Conservation (phyloP, 2,888 invertebrate species). For the Drosophila algonquin region DNA sequence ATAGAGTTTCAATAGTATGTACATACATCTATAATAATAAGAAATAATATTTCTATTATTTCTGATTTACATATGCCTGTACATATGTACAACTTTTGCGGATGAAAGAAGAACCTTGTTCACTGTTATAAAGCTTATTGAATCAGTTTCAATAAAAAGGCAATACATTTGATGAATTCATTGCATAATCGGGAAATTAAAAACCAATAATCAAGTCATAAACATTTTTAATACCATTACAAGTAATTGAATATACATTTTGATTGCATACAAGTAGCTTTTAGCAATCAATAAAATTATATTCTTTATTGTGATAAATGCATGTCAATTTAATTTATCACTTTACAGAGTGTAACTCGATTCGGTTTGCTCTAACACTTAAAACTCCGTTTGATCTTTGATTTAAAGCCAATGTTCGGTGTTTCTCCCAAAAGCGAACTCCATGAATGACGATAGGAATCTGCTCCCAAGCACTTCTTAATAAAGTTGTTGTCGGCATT, state of each 20-base stretch:
- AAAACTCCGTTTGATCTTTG: slow-evolving; percentile 6
- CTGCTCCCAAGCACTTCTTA: slow-evolving; percentile 44
- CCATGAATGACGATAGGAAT: slow-evolving; percentile 28
- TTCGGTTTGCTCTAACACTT: not conserved
- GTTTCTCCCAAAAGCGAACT: slow-evolving; percentile 20
- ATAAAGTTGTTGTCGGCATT: slow-evolving; percentile 68
- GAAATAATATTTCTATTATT: too few species aligned
- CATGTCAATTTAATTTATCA: too few species aligned
- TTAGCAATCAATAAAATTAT: not conserved
- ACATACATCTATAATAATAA: too few species aligned
- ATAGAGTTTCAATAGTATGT: too few species aligned
- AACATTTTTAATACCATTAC: not conserved
- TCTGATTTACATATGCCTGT: too few species aligned
- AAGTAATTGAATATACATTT: not conserved
- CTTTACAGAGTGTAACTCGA: slow-evolving; percentile 7
- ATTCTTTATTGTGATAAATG: too few species aligned
- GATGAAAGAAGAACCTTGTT: not conserved
- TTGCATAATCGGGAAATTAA: not conserved
- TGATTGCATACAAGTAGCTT: not conserved
- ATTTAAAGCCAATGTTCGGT: slow-evolving; percentile 26
- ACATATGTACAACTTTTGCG: too few species aligned
- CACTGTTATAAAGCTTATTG: not conserved
- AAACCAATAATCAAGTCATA: not conserved
- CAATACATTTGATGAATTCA: not conserved
- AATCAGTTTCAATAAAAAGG: too few species aligned